Conservation (phyloP, 2,888 invertebrate species). For the Chrysolina haemoptera region DNA sequence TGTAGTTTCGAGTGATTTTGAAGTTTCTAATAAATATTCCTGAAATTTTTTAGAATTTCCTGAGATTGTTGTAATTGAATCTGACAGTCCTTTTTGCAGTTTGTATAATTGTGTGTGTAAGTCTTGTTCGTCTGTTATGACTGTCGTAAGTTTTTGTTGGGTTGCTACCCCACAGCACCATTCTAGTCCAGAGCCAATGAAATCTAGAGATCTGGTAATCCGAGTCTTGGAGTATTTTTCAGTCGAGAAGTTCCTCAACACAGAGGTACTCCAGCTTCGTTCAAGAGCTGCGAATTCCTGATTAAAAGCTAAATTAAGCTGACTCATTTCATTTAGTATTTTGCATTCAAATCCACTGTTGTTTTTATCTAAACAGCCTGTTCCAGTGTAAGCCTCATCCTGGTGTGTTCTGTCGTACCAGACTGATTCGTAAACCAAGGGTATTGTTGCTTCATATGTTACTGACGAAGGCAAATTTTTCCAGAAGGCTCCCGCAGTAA, state of each 20-base stretch:
- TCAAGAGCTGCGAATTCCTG: not conserved
- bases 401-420: not conserved
- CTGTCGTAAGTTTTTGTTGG: not conserved
- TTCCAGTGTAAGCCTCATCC: not conserved
- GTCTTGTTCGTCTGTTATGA: conserved; percentile 22
- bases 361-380: not conserved
- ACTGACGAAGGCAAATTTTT: not conserved
- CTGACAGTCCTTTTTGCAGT: conserved; percentile 25
- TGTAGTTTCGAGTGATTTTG: conserved; percentile 10
- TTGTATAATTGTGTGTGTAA: conserved; percentile 16
- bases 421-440: not conserved
- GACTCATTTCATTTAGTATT: not conserved
- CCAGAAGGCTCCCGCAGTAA: not conserved
- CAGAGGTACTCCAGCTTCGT: conserved; percentile 16
- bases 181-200: conserved; percentile 35
- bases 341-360: not conserved
- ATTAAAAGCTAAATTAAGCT: not conserved
- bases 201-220: conserved; percentile 31
- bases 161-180: conserved; percentile 46
- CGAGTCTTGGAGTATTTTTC: not conserved
- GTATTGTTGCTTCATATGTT: conserved; percentile 7
- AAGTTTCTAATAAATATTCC: not conserved
- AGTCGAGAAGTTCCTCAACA: not conserved
- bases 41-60: conserved; percentile 27
- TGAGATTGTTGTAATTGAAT: not conserved